A percentile compares a stretch with the other conserved stretches of the same genome.
Evolutionary conservation across 2,797 vertebrate species (phyloP).

Genomic region (Naso thynnoides): DNA sequence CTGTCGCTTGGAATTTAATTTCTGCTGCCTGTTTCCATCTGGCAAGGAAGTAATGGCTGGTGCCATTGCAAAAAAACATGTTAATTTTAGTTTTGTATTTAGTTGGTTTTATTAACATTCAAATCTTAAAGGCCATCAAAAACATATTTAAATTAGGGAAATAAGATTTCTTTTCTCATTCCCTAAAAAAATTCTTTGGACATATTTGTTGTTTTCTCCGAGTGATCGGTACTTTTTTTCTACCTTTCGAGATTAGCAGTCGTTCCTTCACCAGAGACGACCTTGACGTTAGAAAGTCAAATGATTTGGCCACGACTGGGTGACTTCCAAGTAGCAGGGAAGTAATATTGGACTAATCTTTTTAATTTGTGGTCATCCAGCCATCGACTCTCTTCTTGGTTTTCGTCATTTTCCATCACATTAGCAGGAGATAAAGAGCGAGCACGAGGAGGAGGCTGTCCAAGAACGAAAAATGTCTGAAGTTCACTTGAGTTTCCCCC

Average conservation of each 20-base stretch:
- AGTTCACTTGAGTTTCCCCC: slow-evolving; percentile 48
- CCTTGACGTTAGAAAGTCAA: slow-evolving; percentile 64
- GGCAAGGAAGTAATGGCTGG: slow-evolving; percentile 54
- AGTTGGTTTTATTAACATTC: slow-evolving; percentile 7
- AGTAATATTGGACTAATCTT: slow-evolving; percentile 82
- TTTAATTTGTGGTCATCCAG: slow-evolving; percentile 82
- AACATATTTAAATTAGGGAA: not conserved
- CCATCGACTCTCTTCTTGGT: slow-evolving; percentile 73
- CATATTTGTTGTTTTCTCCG: slow-evolving; percentile 25
- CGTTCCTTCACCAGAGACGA: slow-evolving; percentile 27
- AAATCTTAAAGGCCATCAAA: not conserved
- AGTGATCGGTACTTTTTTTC: slow-evolving; percentile 9
- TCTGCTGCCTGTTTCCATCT: slow-evolving; percentile 64
- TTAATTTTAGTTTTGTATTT: slow-evolving; percentile 12
- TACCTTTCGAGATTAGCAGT: slow-evolving; percentile 17
- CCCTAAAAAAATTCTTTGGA: not conserved
- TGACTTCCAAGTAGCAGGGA: slow-evolving; percentile 77
- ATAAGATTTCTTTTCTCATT: slow-evolving; percentile 8
- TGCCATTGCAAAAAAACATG: slow-evolving; percentile 20
- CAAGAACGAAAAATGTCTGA: slow-evolving; percentile 58
- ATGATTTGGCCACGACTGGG: slow-evolving; percentile 63
- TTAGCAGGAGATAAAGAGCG: slow-evolving; percentile 76
- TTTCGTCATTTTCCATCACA: slow-evolving; percentile 81
- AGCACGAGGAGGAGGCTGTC: slow-evolving; percentile 48
- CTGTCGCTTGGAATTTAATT: slow-evolving; percentile 72